Base-by-base conservation (phyloP, 2,888 invertebrate species). In the Dicyrtomina minuta region DNA sequence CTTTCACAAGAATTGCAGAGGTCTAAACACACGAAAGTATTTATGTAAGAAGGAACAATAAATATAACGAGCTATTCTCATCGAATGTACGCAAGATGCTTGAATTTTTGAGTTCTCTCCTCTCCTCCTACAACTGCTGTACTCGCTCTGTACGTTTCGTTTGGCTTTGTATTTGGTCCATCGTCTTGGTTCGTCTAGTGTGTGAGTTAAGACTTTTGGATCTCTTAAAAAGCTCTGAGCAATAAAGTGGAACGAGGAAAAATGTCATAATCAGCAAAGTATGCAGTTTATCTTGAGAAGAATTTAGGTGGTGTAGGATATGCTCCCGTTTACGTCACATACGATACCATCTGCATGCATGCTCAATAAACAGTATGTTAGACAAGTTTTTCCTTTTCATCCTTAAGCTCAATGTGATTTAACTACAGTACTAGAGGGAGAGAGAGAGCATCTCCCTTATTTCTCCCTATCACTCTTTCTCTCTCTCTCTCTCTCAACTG, bases 191-290 rank as follows among this genome's bases (percentile, higher is more conserved):
- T 44, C 1, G 49, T 49, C 49, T 49, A 49, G 53, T 24, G 53
- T 49, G 15, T 20, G 22, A 26, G 53, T 53, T 53, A 13, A 22
- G 53, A 13, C 22, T 53, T 20, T 53, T 24, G 41, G 65, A 65
- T 20, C 17, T 55, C 65, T 65, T 65, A 65, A 65, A 65, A 55
- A 65, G 65, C 65, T 65, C 55, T 65, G 65, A 65, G 65, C 65
- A 65, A 65, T 65, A 65, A 65, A 65, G 65, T 65, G 65, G 65
- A 65, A 65, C 65, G 65, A 65, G 65, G 65, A 55, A 65, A 65
- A 65, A 65, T 65, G 65, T 65, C 65, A 65, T 65, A 65, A 65
- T 65, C 65, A 65, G 65, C 65, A 65, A 65, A 65, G 65, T 65
- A 65, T 65, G 65, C 56, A 65, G 65, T 65, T 65, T 65, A 65